Evolutionary conservation across 2,797 vertebrate species (phyloP).

Genomic region (Anabas testudineus): DNA sequence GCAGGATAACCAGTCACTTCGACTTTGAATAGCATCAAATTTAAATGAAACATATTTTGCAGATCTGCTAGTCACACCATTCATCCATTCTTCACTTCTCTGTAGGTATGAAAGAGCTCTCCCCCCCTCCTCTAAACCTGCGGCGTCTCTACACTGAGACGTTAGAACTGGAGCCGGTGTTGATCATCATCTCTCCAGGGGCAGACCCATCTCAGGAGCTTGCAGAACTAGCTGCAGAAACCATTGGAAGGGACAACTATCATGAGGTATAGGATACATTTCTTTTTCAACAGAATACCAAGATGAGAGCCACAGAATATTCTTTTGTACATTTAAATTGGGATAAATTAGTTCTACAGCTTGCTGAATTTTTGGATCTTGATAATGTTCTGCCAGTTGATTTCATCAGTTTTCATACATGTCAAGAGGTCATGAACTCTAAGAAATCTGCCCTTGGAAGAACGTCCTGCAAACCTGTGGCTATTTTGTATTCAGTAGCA

Average conservation of each 20-base stretch:
- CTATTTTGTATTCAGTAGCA: background rate
- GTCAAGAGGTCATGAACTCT: conserved; percentile 5
- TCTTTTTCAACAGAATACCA: conserved; percentile 9
- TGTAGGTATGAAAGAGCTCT: conserved; percentile 93
- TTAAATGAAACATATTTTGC: conserved; percentile 21
- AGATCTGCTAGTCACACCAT: conserved; percentile 14
- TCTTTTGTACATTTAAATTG: background rate
- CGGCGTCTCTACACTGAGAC: conserved; percentile 92
- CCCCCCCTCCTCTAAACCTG: conserved; percentile 92
- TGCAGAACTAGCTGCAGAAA: conserved; percentile 91
- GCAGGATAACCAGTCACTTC: conserved; percentile 26
- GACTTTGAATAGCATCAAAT: conserved; percentile 24
- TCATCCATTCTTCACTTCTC: conserved; percentile 15
- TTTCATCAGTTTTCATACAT: conserved; percentile 5
- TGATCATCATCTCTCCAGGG: conserved; percentile 97
- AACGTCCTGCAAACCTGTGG: conserved; percentile 1
- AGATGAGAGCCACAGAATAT: conserved; percentile 19
- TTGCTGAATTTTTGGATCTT: conserved; percentile 6
- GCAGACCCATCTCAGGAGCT: conserved; percentile 98
- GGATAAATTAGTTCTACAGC: background rate
- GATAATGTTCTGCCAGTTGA: background rate
- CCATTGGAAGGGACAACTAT: conserved; percentile 88
- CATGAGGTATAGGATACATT: conserved; percentile 86
- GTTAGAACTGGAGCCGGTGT: conserved; percentile 91
- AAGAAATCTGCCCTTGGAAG: conserved; percentile 3